Conservation (phyloP, 1,140 invertebrate genomes). For the Propsilocerus akamusi region DNA sequence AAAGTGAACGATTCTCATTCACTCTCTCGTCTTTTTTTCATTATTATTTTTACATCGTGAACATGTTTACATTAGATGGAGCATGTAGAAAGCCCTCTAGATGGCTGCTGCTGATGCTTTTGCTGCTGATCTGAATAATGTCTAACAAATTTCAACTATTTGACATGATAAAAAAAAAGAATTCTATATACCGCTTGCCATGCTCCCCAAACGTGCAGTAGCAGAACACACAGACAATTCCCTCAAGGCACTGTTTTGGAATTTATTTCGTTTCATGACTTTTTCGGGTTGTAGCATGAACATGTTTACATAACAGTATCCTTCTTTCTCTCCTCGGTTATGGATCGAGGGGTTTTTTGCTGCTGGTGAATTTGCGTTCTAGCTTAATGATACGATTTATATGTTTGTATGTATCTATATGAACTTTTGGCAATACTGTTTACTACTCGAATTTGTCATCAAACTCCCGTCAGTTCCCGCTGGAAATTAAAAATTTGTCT, state of each 20-base stretch:
- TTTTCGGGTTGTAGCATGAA: neutral
- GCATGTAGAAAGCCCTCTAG: neutral
- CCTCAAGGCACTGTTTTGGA: neutral
- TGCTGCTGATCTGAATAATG: neutral
- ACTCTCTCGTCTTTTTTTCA: neutral
- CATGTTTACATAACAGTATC: conserved; percentile 2
- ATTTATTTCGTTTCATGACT: conserved; percentile 3
- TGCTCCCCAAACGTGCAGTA: neutral
- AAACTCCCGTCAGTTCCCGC: no score
- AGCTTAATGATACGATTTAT: no score
- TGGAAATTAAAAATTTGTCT: no score
- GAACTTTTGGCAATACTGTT: no score
- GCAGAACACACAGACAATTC: neutral
- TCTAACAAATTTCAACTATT: conserved; percentile 1
- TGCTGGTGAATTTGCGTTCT: no score
- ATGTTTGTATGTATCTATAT: no score
- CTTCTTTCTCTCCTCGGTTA: neutral
- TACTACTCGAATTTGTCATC: no score
- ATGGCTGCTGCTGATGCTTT: neutral
- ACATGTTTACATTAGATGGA: conserved; percentile 2
- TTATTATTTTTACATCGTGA: conserved; percentile 2
- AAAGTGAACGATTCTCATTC: no score
- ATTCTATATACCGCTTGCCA: no score
- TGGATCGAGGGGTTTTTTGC: no score
- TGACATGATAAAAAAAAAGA: neutral